Evolutionary conservation across 2,113 vertebrate genomes (phyloP).

Genomic region (Pomatorhinus ruficollis): DNA sequence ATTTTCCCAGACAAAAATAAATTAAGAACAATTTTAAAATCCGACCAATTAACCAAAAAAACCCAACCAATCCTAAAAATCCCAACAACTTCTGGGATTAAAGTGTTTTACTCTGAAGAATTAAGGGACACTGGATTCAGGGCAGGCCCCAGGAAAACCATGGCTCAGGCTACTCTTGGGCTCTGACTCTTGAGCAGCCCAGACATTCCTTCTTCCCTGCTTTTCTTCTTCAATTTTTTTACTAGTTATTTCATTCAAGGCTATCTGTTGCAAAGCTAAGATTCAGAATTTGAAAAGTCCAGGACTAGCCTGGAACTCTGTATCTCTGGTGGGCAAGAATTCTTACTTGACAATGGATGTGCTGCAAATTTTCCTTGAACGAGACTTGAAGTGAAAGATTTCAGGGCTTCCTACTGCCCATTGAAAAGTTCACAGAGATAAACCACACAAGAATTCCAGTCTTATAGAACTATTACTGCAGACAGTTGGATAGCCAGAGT

Average conservation of each 20-base stretch:
- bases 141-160: neutral
- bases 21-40: neutral
- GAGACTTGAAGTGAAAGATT: neutral
- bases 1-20: neutral
- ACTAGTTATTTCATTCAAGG: neutral
- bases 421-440: neutral
- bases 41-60: accelerated
- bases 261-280: neutral
- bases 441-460: neutral
- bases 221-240: neutral
- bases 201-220: neutral
- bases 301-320: neutral
- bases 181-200: neutral
- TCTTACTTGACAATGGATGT: neutral
- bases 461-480: neutral
- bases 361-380: neutral
- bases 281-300: neutral
- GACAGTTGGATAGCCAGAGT: neutral
- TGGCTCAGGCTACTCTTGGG: neutral
- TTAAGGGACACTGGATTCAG: neutral
- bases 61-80: neutral
- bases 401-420: neutral
- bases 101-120: neutral
- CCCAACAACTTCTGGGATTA: neutral
- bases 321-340: neutral